phyloP scores from a whole-genome alignment of 2,113 vertebrate genomes.

The Cavia aperea region DNA sequence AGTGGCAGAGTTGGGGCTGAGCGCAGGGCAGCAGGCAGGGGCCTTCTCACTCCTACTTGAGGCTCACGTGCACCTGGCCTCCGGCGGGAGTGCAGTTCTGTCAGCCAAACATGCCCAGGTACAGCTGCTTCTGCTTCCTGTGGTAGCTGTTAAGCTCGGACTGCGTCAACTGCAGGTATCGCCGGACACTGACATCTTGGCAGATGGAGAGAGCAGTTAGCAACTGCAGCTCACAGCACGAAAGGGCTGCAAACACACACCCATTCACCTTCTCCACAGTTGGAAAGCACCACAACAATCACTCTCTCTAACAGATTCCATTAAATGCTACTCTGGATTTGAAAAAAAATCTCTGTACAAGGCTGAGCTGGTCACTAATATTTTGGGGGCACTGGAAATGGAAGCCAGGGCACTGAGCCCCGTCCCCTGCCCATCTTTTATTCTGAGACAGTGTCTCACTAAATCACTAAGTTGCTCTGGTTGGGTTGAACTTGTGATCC shows the following conservation, averaged over 20 bases:
- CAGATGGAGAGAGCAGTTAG: slow-evolving; percentile 3
- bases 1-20: not conserved
- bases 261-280: not conserved
- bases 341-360: not conserved
- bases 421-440: not conserved
- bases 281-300: not conserved
- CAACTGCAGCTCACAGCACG: not conserved
- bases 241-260: not conserved
- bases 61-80: not conserved
- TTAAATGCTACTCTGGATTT: not conserved
- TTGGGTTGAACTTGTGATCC: not conserved
- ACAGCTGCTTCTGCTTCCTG: slow-evolving; percentile 84
- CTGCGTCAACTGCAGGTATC: slow-evolving; percentile 83
- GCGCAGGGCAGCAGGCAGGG: not conserved
- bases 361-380: not conserved
- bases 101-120: slow-evolving; percentile 85
- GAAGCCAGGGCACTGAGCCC: not conserved
- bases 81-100: not conserved
- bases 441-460: not conserved
- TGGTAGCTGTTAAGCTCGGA: slow-evolving; percentile 81
- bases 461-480: not conserved
- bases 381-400: not conserved
- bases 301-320: not conserved
- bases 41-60: not conserved
- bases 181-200: slow-evolving; percentile 83